A percentile compares a stretch with the other conserved stretches of the same genome.
These are phyloP conservation scores for Bradysia coprophila DNA, from an alignment of 1,140 invertebrate species.

Conservation along the genomic window DNA sequence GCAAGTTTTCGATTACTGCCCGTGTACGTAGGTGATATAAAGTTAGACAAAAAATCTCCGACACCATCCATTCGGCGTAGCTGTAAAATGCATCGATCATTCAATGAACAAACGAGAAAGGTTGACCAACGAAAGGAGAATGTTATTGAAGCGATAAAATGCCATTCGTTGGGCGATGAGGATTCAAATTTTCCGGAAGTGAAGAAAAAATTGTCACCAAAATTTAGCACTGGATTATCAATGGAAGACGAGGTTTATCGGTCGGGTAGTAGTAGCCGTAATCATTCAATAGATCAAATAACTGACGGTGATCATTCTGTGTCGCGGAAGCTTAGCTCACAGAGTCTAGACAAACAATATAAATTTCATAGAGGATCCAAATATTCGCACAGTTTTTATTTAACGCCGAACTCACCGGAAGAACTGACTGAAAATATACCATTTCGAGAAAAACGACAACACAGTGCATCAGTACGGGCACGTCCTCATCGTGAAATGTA, in stretches of 20 bases:
- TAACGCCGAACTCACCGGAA: conserved; percentile 20
- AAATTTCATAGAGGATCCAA: conserved; percentile 21
- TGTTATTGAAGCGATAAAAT: conserved; percentile 17
- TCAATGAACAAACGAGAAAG: conserved; percentile 16
- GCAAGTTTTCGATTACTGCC: conserved; percentile 14
- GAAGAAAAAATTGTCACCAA: conserved; percentile 1
- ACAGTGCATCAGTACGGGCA: conserved; percentile 20
- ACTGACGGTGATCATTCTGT: conserved; percentile 10
- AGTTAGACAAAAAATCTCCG: neutral
- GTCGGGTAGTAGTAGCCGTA: conserved; percentile 22
- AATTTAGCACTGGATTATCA: conserved; percentile 16
- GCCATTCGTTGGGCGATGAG: conserved; percentile 21
- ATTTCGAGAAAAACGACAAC: conserved; percentile 19
- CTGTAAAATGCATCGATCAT: conserved; percentile 20
- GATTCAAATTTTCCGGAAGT: neutral
- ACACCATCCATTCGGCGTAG: conserved; percentile 8
- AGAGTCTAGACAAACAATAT: conserved; percentile 14
- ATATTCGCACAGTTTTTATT: conserved; percentile 17
- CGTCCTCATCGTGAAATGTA: conserved; percentile 18
- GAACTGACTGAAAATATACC: conserved; percentile 14
- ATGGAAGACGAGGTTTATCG: conserved; percentile 20
- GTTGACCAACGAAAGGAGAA: conserved; percentile 16
- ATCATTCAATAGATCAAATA: neutral
- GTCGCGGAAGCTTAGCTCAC: conserved; percentile 18
- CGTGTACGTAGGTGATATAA: neutral